Base-by-base conservation (phyloP, 2,888 invertebrate genomes). In the Hipparchia semele region DNA sequence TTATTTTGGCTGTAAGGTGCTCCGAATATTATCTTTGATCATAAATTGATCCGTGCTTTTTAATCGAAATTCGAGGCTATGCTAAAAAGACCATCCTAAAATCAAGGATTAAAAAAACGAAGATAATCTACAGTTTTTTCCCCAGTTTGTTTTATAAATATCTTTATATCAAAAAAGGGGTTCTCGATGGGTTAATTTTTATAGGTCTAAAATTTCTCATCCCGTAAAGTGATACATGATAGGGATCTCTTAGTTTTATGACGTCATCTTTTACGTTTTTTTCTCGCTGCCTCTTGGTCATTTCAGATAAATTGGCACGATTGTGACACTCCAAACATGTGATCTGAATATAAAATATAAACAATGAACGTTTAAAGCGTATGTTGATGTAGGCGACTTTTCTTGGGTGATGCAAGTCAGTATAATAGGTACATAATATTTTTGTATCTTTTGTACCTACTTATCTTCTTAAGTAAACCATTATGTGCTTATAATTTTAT, bases 251-350 rank as follows among this genome's bases (percentile, higher is more conserved):
- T 59, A 74, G 51, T 77, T 80, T 80, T 80, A 81, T 80, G 79
- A 78, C 78, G 79, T 78, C 77, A 82, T 83, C 78, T 76, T 75
- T 73, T 68, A 73, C n/a, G 58, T 68, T 72, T 72, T 23, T 71
- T 62, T 80, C 59, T 53, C 59, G 68, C 67, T 73, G 73, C 75
- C 72, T 70, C 77, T 74, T 76, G 65, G 70, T 59, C 68, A 73
- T 74, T 68, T 49, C 13, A 83, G 83, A 85, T 85, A 80, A 84
- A 83, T 83, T 75, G 79, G 68, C 72, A 51, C 71, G 84, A 84
- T 83, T 80, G 79, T 79, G 76, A 81, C 82, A 81, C 81, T 75
- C 74, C 62, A 65, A 75, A 67, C 68, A 78, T 79, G 77, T 79
- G 82, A 77, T 77, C 73, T 45, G 81, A 81, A 80, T 83, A 80